Evolutionary conservation across 2,113 vertebrate species (phyloP).

Genomic region (Peromyscus californicus): DNA sequence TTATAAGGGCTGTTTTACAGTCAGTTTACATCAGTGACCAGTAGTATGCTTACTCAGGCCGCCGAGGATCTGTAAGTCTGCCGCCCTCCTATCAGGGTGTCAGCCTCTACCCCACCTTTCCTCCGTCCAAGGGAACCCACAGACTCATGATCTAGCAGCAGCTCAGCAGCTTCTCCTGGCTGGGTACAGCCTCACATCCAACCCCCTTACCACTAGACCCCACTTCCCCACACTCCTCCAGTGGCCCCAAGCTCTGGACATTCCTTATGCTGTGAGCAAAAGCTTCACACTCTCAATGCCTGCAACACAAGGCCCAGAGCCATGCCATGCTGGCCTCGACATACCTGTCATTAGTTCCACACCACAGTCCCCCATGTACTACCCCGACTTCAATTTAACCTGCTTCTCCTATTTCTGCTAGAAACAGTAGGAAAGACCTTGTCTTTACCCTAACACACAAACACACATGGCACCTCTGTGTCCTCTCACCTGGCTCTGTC

Average conservation of each 20-base stretch:
- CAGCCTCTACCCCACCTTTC: neutral
- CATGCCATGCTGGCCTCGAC: neutral
- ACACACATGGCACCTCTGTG: neutral
- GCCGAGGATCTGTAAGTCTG: neutral
- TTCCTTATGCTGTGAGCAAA: neutral
- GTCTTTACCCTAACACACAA: too few species aligned
- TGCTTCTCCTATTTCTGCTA: neutral
- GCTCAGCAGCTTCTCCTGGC: neutral
- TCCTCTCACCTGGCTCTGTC: constrained; percentile 48
- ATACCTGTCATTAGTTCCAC: neutral
- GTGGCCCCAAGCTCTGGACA: neutral
- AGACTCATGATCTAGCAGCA: neutral
- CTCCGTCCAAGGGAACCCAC: neutral
- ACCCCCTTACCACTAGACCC: neutral
- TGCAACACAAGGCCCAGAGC: neutral
- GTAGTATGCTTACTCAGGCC: neutral
- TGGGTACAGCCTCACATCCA: neutral
- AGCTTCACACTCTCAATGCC: neutral
- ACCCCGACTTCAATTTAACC: neutral
- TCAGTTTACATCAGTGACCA: neutral
- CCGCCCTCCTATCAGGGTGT: neutral
- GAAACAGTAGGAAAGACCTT: neutral
- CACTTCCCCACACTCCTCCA: neutral
- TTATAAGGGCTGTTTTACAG: neutral
- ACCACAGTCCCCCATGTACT: neutral